These are phyloP conservation scores for Polyommatus iphigenia DNA, from an alignment of 2,888 invertebrate genomes.

Conservation along the genomic window DNA sequence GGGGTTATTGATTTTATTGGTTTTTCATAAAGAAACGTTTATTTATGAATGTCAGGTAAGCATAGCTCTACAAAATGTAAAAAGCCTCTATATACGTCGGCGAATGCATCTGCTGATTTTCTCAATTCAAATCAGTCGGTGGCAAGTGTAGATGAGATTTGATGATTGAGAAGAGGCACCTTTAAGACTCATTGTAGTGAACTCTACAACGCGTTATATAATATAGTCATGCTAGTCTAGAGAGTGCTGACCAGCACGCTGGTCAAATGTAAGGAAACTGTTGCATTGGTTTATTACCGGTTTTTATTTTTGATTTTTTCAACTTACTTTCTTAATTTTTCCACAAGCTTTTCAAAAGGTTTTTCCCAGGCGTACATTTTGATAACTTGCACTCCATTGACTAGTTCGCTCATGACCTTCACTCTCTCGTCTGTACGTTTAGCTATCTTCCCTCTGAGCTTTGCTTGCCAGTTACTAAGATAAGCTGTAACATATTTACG, in stretches of 20 bases:
- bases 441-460: constrained; percentile 82
- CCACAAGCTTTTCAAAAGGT: constrained; percentile 85
- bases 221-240: background rate
- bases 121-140: background rate
- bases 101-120: no score
- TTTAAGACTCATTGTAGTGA: background rate
- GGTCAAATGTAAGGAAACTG: background rate
- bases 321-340: constrained; percentile 80
- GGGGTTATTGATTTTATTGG: background rate
- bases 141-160: background rate
- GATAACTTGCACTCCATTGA: constrained; percentile 88
- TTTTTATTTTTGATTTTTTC: background rate
- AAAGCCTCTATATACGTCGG: no score
- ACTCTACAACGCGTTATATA: background rate
- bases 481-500: constrained; percentile 58
- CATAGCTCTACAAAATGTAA: no score
- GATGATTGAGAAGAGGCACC: background rate
- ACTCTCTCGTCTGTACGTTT: constrained; percentile 86
- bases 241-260: no score
- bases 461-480: constrained; percentile 66
- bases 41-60: no score
- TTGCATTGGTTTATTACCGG: background rate
- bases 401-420: constrained; percentile 88
- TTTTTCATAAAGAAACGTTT: background rate
- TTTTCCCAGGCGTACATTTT: constrained; percentile 94